phyloP scores from a whole-genome alignment of 2,113 vertebrate species.

The human region DNA sequence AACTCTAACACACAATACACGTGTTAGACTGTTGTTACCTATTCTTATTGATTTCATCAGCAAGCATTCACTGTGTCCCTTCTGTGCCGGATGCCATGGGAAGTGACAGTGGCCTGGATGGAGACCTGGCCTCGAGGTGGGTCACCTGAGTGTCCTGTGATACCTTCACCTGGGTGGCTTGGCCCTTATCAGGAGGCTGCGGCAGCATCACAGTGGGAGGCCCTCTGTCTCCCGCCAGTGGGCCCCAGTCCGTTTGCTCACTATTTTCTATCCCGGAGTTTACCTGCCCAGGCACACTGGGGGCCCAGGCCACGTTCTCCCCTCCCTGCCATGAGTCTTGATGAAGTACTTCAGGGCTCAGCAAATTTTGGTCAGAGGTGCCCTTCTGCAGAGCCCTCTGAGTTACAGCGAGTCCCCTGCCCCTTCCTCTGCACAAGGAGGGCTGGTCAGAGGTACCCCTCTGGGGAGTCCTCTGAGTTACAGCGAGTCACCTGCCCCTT shows the following conservation, averaged over 20 bases:
- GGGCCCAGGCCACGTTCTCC: accelerated
- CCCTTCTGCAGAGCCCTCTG: no score
- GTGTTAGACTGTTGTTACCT: neutral
- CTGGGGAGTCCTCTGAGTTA: no score
- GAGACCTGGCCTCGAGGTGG: no score
- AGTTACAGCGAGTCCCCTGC: accelerated
- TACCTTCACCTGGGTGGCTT: neutral
- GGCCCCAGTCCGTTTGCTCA: neutral
- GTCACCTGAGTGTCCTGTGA: neutral
- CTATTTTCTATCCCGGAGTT: neutral
- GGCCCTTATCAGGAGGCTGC: neutral
- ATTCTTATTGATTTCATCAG: accelerated
- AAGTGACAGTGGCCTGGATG: no score
- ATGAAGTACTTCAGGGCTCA: neutral
- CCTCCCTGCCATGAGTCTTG: neutral
- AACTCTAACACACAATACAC: accelerated
- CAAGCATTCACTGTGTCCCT: accelerated
- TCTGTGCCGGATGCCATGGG: neutral
- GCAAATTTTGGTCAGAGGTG: neutral
- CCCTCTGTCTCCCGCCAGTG: accelerated
- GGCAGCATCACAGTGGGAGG: neutral
- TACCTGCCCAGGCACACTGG: neutral
- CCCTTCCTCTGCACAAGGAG: no score
- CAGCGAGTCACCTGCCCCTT: accelerated
- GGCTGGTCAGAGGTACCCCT: no score